phyloP scores from a whole-genome alignment of 2,888 invertebrate genomes.

The Sminthurinus aureus region DNA sequence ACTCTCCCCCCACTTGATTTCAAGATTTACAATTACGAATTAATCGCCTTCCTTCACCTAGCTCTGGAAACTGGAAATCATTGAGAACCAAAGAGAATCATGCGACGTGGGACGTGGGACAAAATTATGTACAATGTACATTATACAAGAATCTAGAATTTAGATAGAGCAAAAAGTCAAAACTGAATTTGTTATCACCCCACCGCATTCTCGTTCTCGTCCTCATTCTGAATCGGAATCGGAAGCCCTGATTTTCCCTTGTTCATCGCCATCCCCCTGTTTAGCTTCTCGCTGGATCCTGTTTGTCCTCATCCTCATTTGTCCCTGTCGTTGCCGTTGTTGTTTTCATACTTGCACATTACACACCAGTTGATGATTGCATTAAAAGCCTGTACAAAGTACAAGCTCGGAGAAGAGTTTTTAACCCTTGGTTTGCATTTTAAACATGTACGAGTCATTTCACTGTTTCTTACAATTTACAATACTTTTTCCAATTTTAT shows the following conservation, averaged over 20 bases:
- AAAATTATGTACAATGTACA: background rate
- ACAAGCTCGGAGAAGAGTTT: too few species aligned
- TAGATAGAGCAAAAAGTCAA: background rate
- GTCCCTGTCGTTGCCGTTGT: background rate
- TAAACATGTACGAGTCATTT: too few species aligned
- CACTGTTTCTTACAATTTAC: too few species aligned
- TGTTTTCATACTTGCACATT: too few species aligned
- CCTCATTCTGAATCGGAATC: background rate
- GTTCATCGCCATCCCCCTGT: background rate
- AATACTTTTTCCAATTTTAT: too few species aligned
- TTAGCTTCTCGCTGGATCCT: too few species aligned
- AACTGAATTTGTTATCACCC: constrained; percentile 7
- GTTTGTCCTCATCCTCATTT: background rate
- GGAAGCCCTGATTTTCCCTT: background rate
- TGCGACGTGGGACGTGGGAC: background rate
- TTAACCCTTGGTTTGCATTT: too few species aligned
- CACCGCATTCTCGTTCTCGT: background rate
- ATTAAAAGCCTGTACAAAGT: background rate
- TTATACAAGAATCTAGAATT: background rate
- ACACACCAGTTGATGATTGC: background rate
- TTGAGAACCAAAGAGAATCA: background rate
- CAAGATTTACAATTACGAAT: constrained; percentile 4
- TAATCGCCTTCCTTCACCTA: background rate
- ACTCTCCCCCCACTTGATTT: background rate
- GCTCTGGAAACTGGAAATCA: too few species aligned